These are phyloP conservation scores for Cricetomys ansorgei DNA, from an alignment of 2,113 vertebrate species.

Conservation along the genomic window DNA sequence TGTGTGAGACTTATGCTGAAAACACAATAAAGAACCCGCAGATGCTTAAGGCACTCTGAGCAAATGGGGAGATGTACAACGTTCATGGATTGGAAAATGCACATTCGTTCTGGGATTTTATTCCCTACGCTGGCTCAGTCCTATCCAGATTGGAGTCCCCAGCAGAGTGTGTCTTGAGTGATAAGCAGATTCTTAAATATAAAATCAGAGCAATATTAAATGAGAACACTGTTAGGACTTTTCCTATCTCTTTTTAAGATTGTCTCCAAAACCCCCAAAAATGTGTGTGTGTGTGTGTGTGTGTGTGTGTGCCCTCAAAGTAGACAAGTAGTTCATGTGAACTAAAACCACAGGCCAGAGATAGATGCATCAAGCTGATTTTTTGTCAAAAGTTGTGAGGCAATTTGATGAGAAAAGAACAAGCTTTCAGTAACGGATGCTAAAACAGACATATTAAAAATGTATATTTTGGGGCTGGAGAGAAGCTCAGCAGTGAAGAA, in stretches of 20 bases:
- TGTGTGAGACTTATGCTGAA: not conserved
- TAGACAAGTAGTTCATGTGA: not conserved
- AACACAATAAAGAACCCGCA: not conserved
- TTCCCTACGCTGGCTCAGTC: not conserved
- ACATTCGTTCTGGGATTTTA: not conserved
- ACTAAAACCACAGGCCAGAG: not conserved
- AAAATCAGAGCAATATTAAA: not conserved
- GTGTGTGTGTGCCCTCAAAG: not conserved
- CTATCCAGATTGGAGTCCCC: not conserved
- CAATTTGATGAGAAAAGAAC: not conserved
- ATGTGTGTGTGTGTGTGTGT: not conserved
- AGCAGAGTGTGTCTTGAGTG: not conserved
- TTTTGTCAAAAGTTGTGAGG: not conserved
- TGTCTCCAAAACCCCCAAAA: not conserved
- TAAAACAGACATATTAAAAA: not conserved
- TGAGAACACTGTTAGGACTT: not conserved
- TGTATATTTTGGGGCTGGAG: too few relatives aligned
- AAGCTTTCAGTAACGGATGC: not conserved
- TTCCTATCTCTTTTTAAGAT: not conserved
- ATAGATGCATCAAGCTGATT: not conserved
- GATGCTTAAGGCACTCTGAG: not conserved
- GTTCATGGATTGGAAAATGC: not conserved
- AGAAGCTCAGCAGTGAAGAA: not conserved
- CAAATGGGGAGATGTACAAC: not conserved
- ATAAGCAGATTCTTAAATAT: not conserved